These are phyloP conservation scores for Zaprionus camerounensis DNA, from an alignment of 1,140 invertebrate genomes.

Conservation along the genomic window DNA sequence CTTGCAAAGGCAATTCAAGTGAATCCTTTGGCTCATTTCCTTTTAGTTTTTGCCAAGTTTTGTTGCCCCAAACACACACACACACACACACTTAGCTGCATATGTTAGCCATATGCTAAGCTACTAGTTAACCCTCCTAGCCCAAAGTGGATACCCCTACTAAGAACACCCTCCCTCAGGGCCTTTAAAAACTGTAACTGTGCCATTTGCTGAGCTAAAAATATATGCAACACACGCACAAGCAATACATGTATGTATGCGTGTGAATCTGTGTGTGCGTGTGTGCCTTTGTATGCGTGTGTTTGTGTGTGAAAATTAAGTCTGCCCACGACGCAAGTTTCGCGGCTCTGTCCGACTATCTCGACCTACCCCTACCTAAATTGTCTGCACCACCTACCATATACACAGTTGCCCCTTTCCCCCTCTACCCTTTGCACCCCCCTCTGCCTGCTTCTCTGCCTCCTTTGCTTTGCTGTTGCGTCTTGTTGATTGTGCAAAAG, in stretches of 20 bases:
- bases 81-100: slow-evolving; percentile 2
- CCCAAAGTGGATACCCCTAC: neutral
- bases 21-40: slow-evolving; percentile 17
- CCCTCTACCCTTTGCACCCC: too few relatives aligned
- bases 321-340: slow-evolving; percentile 70
- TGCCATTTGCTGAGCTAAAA: slow-evolving; percentile 65
- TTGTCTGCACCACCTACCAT: slow-evolving; percentile 3
- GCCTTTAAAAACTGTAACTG: slow-evolving; percentile 59
- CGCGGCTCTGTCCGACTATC: slow-evolving; percentile 40
- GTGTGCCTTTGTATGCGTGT: slow-evolving; percentile 20
- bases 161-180: neutral
- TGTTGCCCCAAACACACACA: neutral
- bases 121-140: neutral
- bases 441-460: neutral
- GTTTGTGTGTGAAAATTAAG: slow-evolving; percentile 65
- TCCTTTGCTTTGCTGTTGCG: neutral
- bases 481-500: slow-evolving; percentile 51
- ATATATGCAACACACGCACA: slow-evolving; percentile 54
- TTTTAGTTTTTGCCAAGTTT: slow-evolving; percentile 6
- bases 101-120: slow-evolving; percentile 22
- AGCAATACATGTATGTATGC: neutral
- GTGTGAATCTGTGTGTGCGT: slow-evolving; percentile 13
- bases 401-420: neutral
- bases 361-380: slow-evolving; percentile 30
- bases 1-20: slow-evolving; percentile 5